Percentiles rank a stretch among this genome's conserved stretches.
phyloP scores from a whole-genome alignment of 2,888 invertebrate genomes.

The Lepeophtheirus nordmannii region DNA sequence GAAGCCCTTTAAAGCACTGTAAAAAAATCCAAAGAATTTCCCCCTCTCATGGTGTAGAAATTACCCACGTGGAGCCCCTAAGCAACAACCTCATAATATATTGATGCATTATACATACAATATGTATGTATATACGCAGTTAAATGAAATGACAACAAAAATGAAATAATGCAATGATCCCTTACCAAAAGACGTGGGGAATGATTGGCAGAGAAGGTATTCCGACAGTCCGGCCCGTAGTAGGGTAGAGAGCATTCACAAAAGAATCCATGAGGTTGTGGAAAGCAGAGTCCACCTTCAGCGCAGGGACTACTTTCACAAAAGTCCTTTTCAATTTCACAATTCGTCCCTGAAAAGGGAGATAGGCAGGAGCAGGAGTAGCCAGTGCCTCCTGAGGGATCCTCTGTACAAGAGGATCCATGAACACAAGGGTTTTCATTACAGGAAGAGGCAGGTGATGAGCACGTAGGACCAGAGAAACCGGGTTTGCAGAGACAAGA shows the following conservation, averaged over 20 bases:
- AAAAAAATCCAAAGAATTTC: no score
- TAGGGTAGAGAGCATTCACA: slow-evolving; percentile 64
- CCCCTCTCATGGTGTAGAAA: no score
- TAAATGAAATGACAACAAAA: no score
- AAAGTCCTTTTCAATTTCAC: slow-evolving; percentile 49
- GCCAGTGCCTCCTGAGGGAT: slow-evolving; percentile 26
- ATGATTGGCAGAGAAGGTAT: background rate
- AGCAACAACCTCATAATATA: no score
- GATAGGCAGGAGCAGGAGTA: slow-evolving; percentile 47
- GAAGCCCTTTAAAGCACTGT: no score
- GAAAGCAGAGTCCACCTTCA: slow-evolving; percentile 52
- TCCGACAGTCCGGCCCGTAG: slow-evolving; percentile 67
- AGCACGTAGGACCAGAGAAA: slow-evolving; percentile 45
- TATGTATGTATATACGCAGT: no score
- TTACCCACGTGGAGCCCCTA: no score
- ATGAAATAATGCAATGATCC: background rate
- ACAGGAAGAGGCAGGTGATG: slow-evolving; percentile 45
- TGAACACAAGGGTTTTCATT: slow-evolving; percentile 47
- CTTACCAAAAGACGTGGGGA: slow-evolving; percentile 13
- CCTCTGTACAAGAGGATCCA: slow-evolving; percentile 54
- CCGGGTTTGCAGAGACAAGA: slow-evolving; percentile 45
- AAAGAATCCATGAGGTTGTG: slow-evolving; percentile 45
- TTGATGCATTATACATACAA: no score
- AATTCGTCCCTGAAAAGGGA: slow-evolving; percentile 57
- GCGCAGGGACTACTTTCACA: slow-evolving; percentile 41